A percentile compares a stretch with the other conserved stretches of the same genome.
phyloP scores from a whole-genome alignment of 2,888 invertebrate species.

The Agrilus mali region DNA sequence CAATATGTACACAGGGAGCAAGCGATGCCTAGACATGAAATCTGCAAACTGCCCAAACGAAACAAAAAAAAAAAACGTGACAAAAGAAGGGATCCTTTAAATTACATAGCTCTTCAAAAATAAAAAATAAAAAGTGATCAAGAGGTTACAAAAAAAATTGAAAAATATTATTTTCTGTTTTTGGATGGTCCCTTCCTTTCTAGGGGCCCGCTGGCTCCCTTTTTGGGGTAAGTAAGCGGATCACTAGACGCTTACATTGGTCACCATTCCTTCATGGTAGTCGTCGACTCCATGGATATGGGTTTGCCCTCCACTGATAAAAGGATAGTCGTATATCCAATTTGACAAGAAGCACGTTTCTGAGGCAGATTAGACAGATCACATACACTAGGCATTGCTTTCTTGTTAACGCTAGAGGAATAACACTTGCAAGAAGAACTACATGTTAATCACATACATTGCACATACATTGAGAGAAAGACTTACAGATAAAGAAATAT shows the following conservation, averaged over 20 bases:
- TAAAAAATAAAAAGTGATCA: slow-evolving; percentile 2
- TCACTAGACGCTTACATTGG: slow-evolving; percentile 56
- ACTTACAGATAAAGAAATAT: not conserved
- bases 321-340: slow-evolving; percentile 78
- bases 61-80: slow-evolving; percentile 5
- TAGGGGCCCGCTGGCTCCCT: slow-evolving; percentile 20
- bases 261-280: slow-evolving; percentile 73
- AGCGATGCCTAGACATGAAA: slow-evolving; percentile 22
- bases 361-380: slow-evolving; percentile 36
- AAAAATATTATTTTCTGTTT: not conserved
- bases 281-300: slow-evolving; percentile 93
- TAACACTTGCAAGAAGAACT: slow-evolving; percentile 1
- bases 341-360: slow-evolving; percentile 72
- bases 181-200: too few species aligned
- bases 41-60: slow-evolving; percentile 7
- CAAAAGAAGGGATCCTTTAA: slow-evolving; percentile 5
- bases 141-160: slow-evolving; percentile 4
- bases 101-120: not conserved
- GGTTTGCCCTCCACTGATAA: slow-evolving; percentile 89
- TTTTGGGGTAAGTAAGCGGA: slow-evolving; percentile 11
- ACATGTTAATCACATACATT: not conserved
- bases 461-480: not conserved
- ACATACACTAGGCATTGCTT: slow-evolving; percentile 13
- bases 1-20: slow-evolving; percentile 22
- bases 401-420: slow-evolving; percentile 13